A percentile compares a stretch with the other conserved stretches of the same genome.
Conservation (phyloP, 1,140 invertebrate genomes). For the Pygmarrhopalites habei region DNA sequence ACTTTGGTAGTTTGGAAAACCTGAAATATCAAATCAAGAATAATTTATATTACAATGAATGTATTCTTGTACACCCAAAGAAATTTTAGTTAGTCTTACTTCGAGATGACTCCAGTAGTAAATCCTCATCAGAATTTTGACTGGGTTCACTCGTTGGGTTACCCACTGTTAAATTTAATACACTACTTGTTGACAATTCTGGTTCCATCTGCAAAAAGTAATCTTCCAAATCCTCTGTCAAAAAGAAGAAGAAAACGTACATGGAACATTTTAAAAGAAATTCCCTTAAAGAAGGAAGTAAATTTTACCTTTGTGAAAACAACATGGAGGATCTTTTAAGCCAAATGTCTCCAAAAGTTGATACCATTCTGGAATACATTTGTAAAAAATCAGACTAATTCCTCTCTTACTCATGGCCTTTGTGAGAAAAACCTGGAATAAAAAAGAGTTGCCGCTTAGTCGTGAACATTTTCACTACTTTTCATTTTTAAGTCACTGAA, state of each 20-base stretch:
- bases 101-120: constrained; percentile 3
- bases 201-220: constrained; percentile 9
- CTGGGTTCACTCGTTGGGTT: background rate
- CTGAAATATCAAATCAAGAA: constrained; percentile 5
- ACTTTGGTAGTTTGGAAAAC: constrained; percentile 12
- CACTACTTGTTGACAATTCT: background rate
- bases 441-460: too few species aligned
- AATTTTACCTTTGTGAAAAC: constrained; percentile 13
- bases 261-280: too few species aligned
- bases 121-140: background rate
- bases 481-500: too few species aligned
- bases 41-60: background rate
- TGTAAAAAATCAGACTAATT: constrained; percentile 23
- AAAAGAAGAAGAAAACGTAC: too few species aligned
- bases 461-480: too few species aligned
- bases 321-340: constrained; percentile 11
- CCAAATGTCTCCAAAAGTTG: constrained; percentile 19
- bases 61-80: too few species aligned
- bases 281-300: too few species aligned
- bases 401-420: constrained; percentile 33
- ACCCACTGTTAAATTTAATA: background rate
- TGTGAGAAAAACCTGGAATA: constrained; percentile 17
- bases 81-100: constrained; percentile 4
- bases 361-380: constrained; percentile 22
- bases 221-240: constrained; percentile 11